Evolutionary conservation across 2,113 vertebrate genomes (phyloP).

Genomic region (Geothlypis trichas): DNA sequence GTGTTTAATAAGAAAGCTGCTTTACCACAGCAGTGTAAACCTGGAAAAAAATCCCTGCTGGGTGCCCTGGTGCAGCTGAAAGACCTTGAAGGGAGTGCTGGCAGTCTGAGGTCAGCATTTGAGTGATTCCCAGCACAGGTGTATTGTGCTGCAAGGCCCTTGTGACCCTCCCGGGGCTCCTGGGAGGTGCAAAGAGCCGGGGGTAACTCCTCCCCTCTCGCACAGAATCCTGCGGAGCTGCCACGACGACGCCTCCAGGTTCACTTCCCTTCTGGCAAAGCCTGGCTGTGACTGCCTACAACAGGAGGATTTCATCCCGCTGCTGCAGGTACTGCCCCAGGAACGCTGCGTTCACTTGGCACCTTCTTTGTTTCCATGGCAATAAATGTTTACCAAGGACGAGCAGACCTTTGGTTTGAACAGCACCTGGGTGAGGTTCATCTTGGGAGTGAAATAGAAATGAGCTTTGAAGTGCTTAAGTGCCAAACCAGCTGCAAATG

Average conservation of each 20-base stretch:
- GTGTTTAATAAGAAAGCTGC: background rate
- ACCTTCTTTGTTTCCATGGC: background rate
- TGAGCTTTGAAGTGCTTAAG: background rate
- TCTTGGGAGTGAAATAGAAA: background rate
- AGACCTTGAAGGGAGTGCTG: background rate
- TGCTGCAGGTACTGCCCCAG: conserved; percentile 86
- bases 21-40: background rate
- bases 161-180: background rate
- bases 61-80: background rate
- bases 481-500: background rate
- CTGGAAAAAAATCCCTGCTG: background rate
- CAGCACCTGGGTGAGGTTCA: background rate
- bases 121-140: background rate
- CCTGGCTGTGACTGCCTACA: conserved; percentile 86
- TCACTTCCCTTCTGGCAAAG: conserved; percentile 89
- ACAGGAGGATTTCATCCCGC: conserved; percentile 95
- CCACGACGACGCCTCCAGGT: conserved; percentile 93
- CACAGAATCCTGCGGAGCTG: conserved; percentile 86
- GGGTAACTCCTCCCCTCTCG: conserved; percentile 28
- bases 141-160: background rate
- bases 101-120: background rate
- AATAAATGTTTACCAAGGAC: background rate
- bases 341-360: background rate
- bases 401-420: background rate
- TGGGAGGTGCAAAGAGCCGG: background rate